Evolutionary conservation across 2,888 invertebrate genomes (phyloP).

Genomic region (Aleiodes testaceus): DNA sequence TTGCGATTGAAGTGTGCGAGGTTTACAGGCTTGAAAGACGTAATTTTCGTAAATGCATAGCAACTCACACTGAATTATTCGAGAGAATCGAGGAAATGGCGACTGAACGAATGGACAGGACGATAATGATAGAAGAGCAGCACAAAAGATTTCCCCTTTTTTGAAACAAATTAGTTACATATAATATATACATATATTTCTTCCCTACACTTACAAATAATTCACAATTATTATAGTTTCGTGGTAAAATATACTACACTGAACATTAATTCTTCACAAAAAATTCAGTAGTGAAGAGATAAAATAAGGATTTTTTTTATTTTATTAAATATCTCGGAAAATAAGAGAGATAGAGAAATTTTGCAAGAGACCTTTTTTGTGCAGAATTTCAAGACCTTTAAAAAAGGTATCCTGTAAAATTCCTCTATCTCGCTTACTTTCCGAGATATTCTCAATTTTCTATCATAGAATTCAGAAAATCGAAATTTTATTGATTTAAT

Average conservation of each 20-base stretch:
- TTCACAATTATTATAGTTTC: slow-evolving; percentile 1
- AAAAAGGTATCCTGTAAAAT: no score
- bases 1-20: slow-evolving; percentile 78
- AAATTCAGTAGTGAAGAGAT: no score
- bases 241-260: slow-evolving; percentile 25
- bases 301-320: no score
- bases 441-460: no score
- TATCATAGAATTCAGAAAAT: no score
- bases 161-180: not conserved
- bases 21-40: slow-evolving; percentile 76
- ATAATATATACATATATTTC: slow-evolving; percentile 9
- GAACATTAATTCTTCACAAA: slow-evolving; percentile 18
- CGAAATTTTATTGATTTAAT: no score
- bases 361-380: no score
- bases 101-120: slow-evolving; percentile 67
- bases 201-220: not conserved
- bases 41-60: slow-evolving; percentile 74
- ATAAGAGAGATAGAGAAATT: no score
- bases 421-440: no score
- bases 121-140: slow-evolving; percentile 67
- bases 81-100: slow-evolving; percentile 68
- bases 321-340: no score
- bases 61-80: slow-evolving; percentile 63
- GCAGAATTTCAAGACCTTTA: no score
- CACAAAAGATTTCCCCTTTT: slow-evolving; percentile 53